Percentiles rank a stretch among this genome's conserved stretches.
Conservation (phyloP, 2,113 vertebrate genomes). For the Erythrocebus patas region DNA sequence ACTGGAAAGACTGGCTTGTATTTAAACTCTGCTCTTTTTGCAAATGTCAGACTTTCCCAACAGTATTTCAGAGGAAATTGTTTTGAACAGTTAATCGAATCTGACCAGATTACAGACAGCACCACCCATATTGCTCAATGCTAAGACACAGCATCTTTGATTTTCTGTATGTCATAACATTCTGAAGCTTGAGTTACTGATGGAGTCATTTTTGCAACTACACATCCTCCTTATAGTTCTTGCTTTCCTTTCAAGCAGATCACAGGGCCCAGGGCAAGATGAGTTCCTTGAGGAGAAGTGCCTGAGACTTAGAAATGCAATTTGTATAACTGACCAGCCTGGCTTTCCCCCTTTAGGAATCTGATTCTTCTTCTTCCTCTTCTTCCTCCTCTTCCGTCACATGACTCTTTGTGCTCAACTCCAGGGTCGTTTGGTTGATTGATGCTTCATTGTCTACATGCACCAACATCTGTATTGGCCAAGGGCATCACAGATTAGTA, state of each 20-base stretch:
- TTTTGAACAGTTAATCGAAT: not conserved
- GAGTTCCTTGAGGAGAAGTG: conserved; percentile 4
- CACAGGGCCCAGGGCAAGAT: not conserved
- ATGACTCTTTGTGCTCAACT: conserved; percentile 75
- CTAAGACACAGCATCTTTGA: not conserved
- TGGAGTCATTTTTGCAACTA: not conserved
- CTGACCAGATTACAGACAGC: not conserved
- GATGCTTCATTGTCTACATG: conserved; percentile 86
- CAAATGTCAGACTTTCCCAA: conserved; percentile 21
- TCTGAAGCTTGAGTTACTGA: not conserved
- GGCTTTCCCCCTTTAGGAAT: conserved; percentile 74
- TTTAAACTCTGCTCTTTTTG: conserved; percentile 44
- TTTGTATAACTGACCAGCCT: not conserved
- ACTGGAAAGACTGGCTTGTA: not conserved
- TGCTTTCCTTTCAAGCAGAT: not conserved
- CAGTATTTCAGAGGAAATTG: conserved; percentile 5
- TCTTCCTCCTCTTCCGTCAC: conserved; percentile 80
- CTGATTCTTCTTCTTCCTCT: conserved; percentile 83
- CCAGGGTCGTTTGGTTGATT: conserved; percentile 87
- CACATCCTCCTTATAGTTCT: not conserved
- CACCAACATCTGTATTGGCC: conserved; percentile 67
- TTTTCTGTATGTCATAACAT: not conserved
- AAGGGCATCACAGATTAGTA: conserved; percentile 32
- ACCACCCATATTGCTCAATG: not conserved
- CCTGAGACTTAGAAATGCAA: conserved; percentile 56